Evolutionary conservation across 1,140 invertebrate species (phyloP).

Genomic region (Cotesia typhae): DNA sequence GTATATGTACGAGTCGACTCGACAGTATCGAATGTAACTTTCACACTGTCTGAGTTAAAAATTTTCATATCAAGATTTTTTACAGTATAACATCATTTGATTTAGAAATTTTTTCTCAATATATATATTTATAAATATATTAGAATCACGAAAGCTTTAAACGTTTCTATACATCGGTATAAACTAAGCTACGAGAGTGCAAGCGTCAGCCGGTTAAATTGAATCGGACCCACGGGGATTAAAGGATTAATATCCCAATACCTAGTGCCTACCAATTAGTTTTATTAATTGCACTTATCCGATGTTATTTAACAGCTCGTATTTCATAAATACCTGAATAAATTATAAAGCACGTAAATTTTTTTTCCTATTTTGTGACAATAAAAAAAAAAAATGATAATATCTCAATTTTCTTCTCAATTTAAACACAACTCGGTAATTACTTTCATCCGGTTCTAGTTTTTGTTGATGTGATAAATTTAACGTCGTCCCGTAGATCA

Average conservation of each 20-base stretch:
- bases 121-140: background rate
- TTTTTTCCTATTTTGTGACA: too few relatives aligned
- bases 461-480: too few relatives aligned
- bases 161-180: background rate
- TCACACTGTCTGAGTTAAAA: too few relatives aligned
- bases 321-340: slow-evolving; percentile 1
- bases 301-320: slow-evolving; percentile 10
- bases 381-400: background rate
- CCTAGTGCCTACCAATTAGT: slow-evolving; percentile 20
- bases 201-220: slow-evolving; percentile 21
- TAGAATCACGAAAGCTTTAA: too few relatives aligned
- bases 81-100: too few relatives aligned
- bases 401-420: slow-evolving; percentile 1
- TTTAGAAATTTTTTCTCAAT: too few relatives aligned
- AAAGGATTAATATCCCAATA: slow-evolving; percentile 26
- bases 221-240: slow-evolving; percentile 20
- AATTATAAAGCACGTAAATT: background rate
- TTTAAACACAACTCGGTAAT: too few relatives aligned
- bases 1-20: too few relatives aligned
- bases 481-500: too few relatives aligned
- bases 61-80: too few relatives aligned
- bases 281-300: slow-evolving; percentile 25
- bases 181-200: slow-evolving; percentile 2
- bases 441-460: too few relatives aligned
- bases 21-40: too few relatives aligned